Conservation (phyloP, 2,797 vertebrate genomes). For the Limnodromus scolopaceus region DNA sequence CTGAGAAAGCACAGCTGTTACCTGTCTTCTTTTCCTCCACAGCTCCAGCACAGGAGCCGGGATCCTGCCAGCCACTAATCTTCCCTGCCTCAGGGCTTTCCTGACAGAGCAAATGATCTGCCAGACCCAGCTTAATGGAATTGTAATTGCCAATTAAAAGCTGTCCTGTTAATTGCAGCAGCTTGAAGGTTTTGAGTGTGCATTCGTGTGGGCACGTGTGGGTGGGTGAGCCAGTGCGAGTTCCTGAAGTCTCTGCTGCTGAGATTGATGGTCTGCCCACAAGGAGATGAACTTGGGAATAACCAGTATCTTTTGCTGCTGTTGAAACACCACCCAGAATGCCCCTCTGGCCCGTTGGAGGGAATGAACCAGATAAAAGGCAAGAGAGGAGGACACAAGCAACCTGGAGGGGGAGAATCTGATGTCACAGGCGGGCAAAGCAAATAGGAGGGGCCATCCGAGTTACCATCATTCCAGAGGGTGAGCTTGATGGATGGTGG, state of each 20-base stretch:
- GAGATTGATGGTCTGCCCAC: neutral
- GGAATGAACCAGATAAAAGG: neutral
- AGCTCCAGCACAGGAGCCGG: rapidly evolving
- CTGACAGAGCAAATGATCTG: slow-evolving; percentile 69
- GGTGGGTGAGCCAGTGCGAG: neutral
- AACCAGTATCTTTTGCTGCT: neutral
- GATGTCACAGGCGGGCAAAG: neutral
- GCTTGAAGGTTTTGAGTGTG: slow-evolving; percentile 44
- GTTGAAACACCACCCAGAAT: neutral
- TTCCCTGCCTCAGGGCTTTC: slow-evolving; percentile 52
- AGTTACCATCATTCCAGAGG: neutral
- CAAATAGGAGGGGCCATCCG: neutral
- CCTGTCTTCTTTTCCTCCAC: neutral
- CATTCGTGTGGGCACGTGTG: neutral
- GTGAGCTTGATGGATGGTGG: neutral
- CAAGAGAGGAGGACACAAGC: rapidly evolving
- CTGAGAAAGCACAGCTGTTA: slow-evolving; percentile 6
- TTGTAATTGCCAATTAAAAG: slow-evolving; percentile 77
- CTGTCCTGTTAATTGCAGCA: slow-evolving; percentile 70
- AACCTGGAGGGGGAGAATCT: rapidly evolving
- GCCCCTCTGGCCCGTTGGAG: neutral
- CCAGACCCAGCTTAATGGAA: slow-evolving; percentile 67
- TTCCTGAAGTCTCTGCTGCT: neutral
- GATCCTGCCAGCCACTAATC: slow-evolving; percentile 53
- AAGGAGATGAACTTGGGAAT: neutral